Evolutionary conservation across 2,888 invertebrate genomes (phyloP).

Genomic region (Molanna angustata): DNA sequence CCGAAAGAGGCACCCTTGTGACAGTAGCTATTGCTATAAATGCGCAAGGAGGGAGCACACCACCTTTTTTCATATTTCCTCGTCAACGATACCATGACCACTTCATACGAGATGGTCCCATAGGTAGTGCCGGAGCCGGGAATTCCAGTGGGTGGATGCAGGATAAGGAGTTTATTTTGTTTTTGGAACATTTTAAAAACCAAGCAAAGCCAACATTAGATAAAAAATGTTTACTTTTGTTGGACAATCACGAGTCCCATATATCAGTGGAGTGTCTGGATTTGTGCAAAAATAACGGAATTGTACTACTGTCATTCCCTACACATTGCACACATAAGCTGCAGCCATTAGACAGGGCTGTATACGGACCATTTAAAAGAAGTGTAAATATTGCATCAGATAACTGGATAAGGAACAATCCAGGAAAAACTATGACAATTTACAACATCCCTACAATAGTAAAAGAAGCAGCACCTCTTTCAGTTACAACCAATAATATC

Average conservation of each 20-base stretch:
- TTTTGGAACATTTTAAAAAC: not conserved
- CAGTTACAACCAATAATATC: not conserved
- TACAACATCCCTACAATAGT: slow-evolving; percentile 6
- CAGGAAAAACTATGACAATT: slow-evolving; percentile 1
- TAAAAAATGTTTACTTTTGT: not conserved
- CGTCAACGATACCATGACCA: not conserved
- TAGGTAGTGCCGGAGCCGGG: not conserved
- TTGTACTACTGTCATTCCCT: slow-evolving; percentile 1
- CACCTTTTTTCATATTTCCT: slow-evolving; percentile 1
- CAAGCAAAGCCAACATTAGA: not conserved
- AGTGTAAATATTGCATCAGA: not conserved
- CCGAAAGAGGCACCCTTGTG: slow-evolving; percentile 3
- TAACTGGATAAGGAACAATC: not conserved
- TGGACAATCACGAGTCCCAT: not conserved
- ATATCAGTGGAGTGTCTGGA: not conserved
- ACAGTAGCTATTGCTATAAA: not conserved
- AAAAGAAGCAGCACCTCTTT: not conserved
- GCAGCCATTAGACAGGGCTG: not conserved
- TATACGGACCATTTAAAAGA: slow-evolving; percentile 1
- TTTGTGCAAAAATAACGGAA: not conserved
- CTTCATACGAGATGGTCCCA: not conserved
- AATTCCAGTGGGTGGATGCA: not conserved
- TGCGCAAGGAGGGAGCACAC: not conserved
- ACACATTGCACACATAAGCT: slow-evolving; percentile 8
- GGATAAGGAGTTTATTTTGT: not conserved